Evolutionary conservation across 2,888 invertebrate species (phyloP).

Genomic region (Cheilosia scutellata): DNA sequence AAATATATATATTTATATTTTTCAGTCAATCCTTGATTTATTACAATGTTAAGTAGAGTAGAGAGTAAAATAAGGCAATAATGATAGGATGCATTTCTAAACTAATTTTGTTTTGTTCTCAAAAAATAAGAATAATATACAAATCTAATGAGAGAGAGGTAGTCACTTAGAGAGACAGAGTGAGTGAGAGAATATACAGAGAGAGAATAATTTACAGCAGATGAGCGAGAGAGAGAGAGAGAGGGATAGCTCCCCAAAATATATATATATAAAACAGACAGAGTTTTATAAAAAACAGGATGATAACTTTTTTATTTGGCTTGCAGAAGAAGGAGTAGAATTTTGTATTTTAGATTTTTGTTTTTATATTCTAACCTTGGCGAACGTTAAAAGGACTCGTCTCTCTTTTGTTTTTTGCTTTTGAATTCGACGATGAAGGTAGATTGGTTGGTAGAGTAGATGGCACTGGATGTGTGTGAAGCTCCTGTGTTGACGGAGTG

Average conservation of each 20-base stretch:
- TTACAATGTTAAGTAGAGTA: conserved; percentile 51
- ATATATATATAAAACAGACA: conserved; percentile 72
- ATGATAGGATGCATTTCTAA: conserved; percentile 70
- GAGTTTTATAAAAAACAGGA: conserved; percentile 78
- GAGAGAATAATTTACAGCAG: conserved; percentile 77
- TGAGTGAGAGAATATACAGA: conserved; percentile 76
- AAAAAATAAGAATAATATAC: conserved; percentile 59
- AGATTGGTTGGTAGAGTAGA: conserved; percentile 70
- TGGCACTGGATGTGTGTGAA: conserved; percentile 72
- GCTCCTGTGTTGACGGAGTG: conserved; percentile 69
- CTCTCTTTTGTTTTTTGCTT: conserved; percentile 66
- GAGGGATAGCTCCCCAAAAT: conserved; percentile 64
- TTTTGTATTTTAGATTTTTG: conserved; percentile 54
- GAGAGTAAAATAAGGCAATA: conserved; percentile 61
- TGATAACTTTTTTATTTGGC: conserved; percentile 69
- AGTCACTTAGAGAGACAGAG: conserved; percentile 75
- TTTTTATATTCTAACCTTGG: conserved; percentile 79
- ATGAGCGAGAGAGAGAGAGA: conserved; percentile 66
- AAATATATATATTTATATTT: conserved; percentile 21
- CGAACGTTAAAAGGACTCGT: conserved; percentile 78
- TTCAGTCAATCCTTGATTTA: conserved; percentile 42
- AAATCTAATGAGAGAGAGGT: conserved; percentile 70
- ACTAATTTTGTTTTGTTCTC: conserved; percentile 48
- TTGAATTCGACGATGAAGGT: conserved; percentile 70
- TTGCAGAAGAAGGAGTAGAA: conserved; percentile 60